Evolutionary conservation across 1,140 invertebrate genomes (phyloP), one percentile per base, ranked within the genome.

Genomic region (Drosophila simulans): DNA sequence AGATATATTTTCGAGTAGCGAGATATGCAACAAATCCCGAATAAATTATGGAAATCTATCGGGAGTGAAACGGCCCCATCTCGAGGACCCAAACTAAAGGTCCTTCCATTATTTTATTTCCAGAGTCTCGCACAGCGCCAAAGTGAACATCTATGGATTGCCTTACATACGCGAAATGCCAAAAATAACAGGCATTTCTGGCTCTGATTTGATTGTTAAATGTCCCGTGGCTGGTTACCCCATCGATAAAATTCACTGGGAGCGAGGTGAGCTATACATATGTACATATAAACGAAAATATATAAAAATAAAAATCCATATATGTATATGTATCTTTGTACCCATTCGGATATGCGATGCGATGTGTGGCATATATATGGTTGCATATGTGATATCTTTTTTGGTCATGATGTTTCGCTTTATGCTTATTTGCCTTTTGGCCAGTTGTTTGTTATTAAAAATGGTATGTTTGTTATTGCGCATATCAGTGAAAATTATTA

Each of bases 151-250:
- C 81, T 98, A 98, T 92, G 97, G 97, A 10, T 93, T 96, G 48
- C 97, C 97, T 11, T 97, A 95, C 90, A 97, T 99, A 60, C 93
- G 97, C 55, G 95, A 96, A 78, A 98, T 98, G 97, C 95, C 95
- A 12, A 98, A 97, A 93, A 95, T 98, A 34, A 97, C 96, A 5
- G 97, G 97, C 0, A 96, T 98, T 13, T 97, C 97, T 31, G 97
- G 97, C 51, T 95, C 95, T 84, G 95, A 96, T 92, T 94, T 98
- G 65, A 94, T 96, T 77, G 96, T 99, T 83, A 97, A 97, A 92
- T 99, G 98, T 93, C 97, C 97, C 52, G 98, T 98, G 11, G 97
- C 97, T 37, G 98, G 98, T 35, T 98, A 97, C 93, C 98, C 98
- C 5, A 97, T 98, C 68, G 95, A 97, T 85, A 95, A 95, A 39